Base-by-base conservation (phyloP, 2,113 vertebrate genomes). In the Aegotheles bennettii region DNA sequence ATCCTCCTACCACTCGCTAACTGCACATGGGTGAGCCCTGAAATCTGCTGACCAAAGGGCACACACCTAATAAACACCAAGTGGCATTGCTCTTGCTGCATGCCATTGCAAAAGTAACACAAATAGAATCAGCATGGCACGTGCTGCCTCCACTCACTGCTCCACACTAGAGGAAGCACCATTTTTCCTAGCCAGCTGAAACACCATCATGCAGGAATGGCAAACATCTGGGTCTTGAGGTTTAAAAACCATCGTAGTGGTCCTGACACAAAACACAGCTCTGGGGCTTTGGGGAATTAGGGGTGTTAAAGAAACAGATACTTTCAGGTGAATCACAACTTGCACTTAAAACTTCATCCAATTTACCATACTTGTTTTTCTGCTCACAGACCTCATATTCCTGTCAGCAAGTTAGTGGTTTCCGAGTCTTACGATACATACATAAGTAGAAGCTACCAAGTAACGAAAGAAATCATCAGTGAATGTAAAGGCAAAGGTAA, bases 401-500 rank as follows among this genome's bases (percentile, higher is more conserved):
- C 99, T 80, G 96, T 99, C 93, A 99, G 98, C 97, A 99, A 99
- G 96, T 96, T 99, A 96, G 97, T 96, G 53, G 98, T 98, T 96
- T 99, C 99, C 1, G 99, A 99, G 95, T 98, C 99, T 25, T 99
- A 99, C 9, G 99, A 99, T 43, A 98, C 98, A 1, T 99, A 99
- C 86, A 99, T 99, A 97, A 99, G 98, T 87, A 98, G 99, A 93
- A 99, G 99, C 96, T 99, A 98, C 98, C 99, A 99, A 97, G 99
- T 99, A 67, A 99, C 99, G 3, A 98, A 99, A 94, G 99, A 99
- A 95, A 99, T 99, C 94, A 98, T 99, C 95, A 96, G 98, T 42
- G 99, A 99, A 97, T 99, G 99, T 98, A 99, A 99, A 97, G 98
- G 97, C 94, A 98, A 99, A 97, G 99, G 99, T 99, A 97, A 92